phyloP scores from a whole-genome alignment of 2,797 vertebrate genomes.

The Alauda arvensis region DNA sequence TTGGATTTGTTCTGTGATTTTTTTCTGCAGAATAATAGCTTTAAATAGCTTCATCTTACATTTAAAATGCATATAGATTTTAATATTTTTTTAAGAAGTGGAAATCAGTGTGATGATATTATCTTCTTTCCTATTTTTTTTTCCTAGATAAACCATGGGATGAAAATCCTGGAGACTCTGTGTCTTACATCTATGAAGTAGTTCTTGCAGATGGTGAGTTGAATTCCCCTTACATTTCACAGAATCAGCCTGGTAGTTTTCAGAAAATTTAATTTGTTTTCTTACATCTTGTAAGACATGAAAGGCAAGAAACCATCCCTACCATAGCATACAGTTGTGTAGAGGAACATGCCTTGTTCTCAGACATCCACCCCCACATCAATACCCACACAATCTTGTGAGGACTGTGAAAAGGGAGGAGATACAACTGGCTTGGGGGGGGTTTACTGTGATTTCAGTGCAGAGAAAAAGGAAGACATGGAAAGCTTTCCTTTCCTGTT shows the following conservation, averaged over 20 bases:
- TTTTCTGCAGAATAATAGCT: not conserved
- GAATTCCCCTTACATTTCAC: not conserved
- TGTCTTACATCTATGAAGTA: not conserved
- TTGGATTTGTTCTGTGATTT: not conserved
- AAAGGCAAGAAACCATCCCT: not conserved
- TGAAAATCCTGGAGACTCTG: not conserved
- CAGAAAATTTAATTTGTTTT: not conserved
- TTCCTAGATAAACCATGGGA: conserved; percentile 9
- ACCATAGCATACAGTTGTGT: not conserved
- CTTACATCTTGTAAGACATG: not conserved
- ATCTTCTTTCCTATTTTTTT: not conserved
- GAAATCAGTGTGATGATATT: not conserved
- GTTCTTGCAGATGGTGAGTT: not conserved
- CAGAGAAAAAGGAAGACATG: not conserved
- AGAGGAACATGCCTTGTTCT: not conserved
- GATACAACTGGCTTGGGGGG: not conserved
- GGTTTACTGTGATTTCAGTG: not conserved
- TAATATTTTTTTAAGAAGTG: too few species aligned
- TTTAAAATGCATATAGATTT: not conserved
- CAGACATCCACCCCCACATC: not conserved
- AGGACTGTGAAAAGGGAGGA: not conserved
- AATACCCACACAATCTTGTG: not conserved
- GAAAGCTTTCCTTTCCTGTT: not conserved
- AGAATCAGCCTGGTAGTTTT: not conserved
- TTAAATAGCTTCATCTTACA: not conserved